Base-by-base conservation (phyloP, 1,140 invertebrate species). In the Pseudomyrmex cubaensis region DNA sequence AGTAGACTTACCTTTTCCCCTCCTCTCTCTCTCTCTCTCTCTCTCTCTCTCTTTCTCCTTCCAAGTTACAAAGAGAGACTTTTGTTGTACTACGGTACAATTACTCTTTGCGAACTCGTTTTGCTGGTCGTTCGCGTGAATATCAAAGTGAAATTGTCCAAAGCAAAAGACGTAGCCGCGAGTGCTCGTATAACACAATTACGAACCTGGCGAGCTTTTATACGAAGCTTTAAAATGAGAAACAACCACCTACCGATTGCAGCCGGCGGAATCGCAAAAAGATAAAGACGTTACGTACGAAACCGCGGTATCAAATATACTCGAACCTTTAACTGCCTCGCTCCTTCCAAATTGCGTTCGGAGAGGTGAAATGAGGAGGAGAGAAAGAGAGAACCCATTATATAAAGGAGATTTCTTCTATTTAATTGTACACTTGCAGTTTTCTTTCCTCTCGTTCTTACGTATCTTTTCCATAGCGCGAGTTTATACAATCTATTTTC, bases 101-200 rank as follows among this genome's bases (percentile, higher is more conserved):
- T 50, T 80, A 70, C 15, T 80, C 54, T 80, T 80, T 59, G 54
- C 44, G 57, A 61, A 70, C 12, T 80, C 46, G n/a, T 59, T 50
- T 70, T 13, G 48, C 15, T 50, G 64, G 15, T 70, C 44, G 10
- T 59, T 48, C 22, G 12, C 56, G 48, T 72, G 69, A 48, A 80
- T 80, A 44, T 59, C 56, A 80, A 80, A 78, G 22, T 80, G 22
- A 72, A 80, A 78, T 59, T 59, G 22, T 70, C 54, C 13, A n/a
- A 66, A 66, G 48, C 74, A 76, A 48, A 10, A 35, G 35, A 78
- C 64, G 57, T 78, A 59, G 20, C 17, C 44, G 54, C 54, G 54
- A 78, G 15, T 50, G 66, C 69, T 80, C 12, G 54, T 80, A 35
- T 35, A 72, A 80, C 44, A 72, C 15, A 70, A 70, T 78, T 70